Evolutionary conservation across 1,140 invertebrate genomes (phyloP), one percentile per base, ranked within the genome.

Genomic region (Aphaenogaster ashmeadi): DNA sequence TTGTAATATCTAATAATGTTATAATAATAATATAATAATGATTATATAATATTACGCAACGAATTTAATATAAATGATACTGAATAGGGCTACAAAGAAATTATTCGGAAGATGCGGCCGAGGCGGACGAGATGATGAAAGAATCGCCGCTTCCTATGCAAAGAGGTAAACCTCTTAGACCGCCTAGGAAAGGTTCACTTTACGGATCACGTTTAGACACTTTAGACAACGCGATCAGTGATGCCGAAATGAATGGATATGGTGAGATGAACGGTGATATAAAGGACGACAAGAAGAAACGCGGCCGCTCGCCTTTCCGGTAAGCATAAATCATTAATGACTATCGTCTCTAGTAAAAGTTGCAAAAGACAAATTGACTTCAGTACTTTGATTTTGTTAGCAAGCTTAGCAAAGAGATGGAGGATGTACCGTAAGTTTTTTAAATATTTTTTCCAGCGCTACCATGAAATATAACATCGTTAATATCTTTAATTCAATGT

Each of bases 291-390:
- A 98, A 98, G 91, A 99, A 98, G 93, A 97, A 98, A 93, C 95
- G 98, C 18, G 98, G 98, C 62, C 96, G 98, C 91, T 99, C 98
- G 52, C 98, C 98, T 36, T 99, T 99, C 95, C 98, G 98, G 97
- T 98, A 96, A 96, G 94, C 71, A 54, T 66, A 2, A 50, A 77
- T 60, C 1, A 90, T 41, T 60, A 13, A 58, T 80, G 2, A 79
- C 60, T 66, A 58, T 27, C 38, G 1, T 11, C 38, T 33, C 0
- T 47, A 5, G 36, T 15, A 9, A 41, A 21, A 33, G 6, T 15
- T 74, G 21, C 11, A 38, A 60, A 62, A 18, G 4, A 5, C 13
- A 62, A 86, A 62, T 62, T 71, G 58, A 88, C 69, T 66, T 71
- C 77, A n/a, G 62, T 88, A 60, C 56, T 74, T 79, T 62, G 58